A percentile compares a stretch with the other conserved stretches of the same genome.
Evolutionary conservation across 2,113 vertebrate species (phyloP).

Genomic region (Diphyllodes magnificus): DNA sequence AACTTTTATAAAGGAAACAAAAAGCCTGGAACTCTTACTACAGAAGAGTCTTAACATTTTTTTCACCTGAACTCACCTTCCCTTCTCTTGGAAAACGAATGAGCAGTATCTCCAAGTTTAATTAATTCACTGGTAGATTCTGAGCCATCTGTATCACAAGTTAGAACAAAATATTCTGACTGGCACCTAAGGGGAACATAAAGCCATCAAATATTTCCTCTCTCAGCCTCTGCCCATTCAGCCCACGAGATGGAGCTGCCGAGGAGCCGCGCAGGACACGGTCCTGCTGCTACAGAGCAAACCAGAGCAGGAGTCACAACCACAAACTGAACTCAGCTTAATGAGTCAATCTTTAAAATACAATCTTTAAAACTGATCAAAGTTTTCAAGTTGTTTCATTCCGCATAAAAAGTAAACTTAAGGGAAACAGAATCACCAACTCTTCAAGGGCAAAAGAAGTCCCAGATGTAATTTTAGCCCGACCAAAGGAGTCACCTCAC

Average conservation of each 20-base stretch:
- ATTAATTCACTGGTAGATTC: slow-evolving; percentile 84
- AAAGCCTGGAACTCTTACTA: neutral
- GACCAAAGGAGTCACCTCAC: neutral
- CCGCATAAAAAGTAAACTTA: neutral
- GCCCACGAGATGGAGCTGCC: slow-evolving; percentile 39
- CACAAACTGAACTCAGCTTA: neutral
- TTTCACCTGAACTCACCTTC: slow-evolving; percentile 69
- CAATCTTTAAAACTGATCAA: neutral
- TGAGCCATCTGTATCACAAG: slow-evolving; percentile 73
- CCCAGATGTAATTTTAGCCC: neutral
- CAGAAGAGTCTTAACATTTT: neutral
- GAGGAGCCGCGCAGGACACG: neutral
- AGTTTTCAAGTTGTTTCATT: neutral
- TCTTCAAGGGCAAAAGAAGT: neutral
- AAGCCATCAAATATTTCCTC: neutral
- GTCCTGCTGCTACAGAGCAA: neutral
- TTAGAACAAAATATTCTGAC: slow-evolving; percentile 55
- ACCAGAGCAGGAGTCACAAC: neutral
- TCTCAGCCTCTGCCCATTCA: neutral
- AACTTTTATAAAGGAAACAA: neutral
- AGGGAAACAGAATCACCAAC: neutral
- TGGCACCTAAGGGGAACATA: slow-evolving; percentile 50
- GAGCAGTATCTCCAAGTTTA: slow-evolving; percentile 83
- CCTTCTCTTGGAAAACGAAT: slow-evolving; percentile 78
- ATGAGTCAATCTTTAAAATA: neutral